Percentiles rank a stretch among this genome's conserved stretches.
These are phyloP conservation scores for Thereva unica DNA, from an alignment of 2,888 invertebrate genomes.

Conservation along the genomic window DNA sequence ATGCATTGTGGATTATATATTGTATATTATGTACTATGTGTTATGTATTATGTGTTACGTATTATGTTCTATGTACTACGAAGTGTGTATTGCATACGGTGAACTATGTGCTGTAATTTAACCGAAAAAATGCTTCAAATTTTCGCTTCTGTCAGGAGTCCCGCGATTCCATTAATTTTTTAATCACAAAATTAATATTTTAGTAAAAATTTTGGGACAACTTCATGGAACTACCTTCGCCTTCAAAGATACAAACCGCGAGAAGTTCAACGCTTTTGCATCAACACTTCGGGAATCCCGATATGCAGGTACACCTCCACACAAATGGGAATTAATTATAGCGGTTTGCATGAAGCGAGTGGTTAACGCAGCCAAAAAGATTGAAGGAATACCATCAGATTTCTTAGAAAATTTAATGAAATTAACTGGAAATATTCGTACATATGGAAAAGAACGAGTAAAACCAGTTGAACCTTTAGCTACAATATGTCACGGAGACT, in stretches of 20 bases:
- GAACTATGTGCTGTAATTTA: too few species aligned
- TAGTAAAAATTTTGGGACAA: constrained; percentile 49
- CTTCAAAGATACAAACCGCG: constrained; percentile 47
- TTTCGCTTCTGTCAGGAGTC: too few species aligned
- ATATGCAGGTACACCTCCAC: constrained; percentile 43
- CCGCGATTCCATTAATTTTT: neutral
- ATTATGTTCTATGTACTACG: too few species aligned
- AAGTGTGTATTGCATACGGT: too few species aligned
- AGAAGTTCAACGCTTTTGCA: constrained; percentile 47
- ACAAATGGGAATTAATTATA: constrained; percentile 43
- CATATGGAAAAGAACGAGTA: constrained; percentile 48
- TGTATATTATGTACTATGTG: too few species aligned
- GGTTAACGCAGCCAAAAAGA: constrained; percentile 40
- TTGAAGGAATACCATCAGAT: constrained; percentile 44
- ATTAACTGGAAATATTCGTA: constrained; percentile 41
- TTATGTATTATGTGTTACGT: too few species aligned
- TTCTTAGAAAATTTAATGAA: constrained; percentile 47
- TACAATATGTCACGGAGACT: constrained; percentile 56
- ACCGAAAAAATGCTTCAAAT: too few species aligned
- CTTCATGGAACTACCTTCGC: constrained; percentile 55
- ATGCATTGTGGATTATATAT: too few species aligned
- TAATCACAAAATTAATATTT: neutral
- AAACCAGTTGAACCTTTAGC: constrained; percentile 52
- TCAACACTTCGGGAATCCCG: constrained; percentile 49
- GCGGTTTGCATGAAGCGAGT: constrained; percentile 43